Conservation (phyloP, 64 coral and sea anemone genomes). For the Porites australiensis region DNA sequence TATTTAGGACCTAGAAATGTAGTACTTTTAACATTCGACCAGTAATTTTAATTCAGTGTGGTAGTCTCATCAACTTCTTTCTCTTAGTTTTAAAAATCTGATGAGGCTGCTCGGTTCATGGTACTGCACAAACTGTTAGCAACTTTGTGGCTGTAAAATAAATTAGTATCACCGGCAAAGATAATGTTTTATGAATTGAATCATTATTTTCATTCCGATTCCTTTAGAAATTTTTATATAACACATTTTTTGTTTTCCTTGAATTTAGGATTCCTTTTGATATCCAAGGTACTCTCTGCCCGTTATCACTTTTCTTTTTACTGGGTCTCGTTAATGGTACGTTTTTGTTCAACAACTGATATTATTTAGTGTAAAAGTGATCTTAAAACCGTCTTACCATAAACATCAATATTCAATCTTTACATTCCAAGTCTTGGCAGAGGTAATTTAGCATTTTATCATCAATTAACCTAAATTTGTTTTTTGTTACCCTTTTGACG, state of each 20-base stretch:
- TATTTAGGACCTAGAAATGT: too few species aligned
- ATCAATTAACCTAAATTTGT: background rate
- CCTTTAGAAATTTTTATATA: background rate
- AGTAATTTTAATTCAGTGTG: too few species aligned
- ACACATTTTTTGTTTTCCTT: slow-evolving; percentile 2
- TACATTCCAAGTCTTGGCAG: background rate
- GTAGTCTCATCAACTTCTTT: too few species aligned
- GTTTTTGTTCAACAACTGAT: background rate
- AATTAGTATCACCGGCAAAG: too few species aligned
- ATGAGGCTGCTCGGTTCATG: too few species aligned
- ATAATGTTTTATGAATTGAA: background rate
- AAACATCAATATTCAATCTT: background rate
- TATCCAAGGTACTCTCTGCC: background rate
- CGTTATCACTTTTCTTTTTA: background rate
- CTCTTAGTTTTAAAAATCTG: too few species aligned
- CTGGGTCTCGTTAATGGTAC: background rate
- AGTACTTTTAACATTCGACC: too few species aligned
- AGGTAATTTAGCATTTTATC: background rate
- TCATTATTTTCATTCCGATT: background rate
- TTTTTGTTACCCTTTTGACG: background rate
- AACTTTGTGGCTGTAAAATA: too few species aligned
- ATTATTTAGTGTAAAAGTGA: background rate
- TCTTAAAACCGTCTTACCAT: background rate
- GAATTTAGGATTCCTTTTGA: background rate
- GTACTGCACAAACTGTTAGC: too few species aligned